Evolutionary conservation across 2,113 vertebrate genomes (phyloP), one percentile per base, ranked within the genome.

Genomic region (human): DNA sequence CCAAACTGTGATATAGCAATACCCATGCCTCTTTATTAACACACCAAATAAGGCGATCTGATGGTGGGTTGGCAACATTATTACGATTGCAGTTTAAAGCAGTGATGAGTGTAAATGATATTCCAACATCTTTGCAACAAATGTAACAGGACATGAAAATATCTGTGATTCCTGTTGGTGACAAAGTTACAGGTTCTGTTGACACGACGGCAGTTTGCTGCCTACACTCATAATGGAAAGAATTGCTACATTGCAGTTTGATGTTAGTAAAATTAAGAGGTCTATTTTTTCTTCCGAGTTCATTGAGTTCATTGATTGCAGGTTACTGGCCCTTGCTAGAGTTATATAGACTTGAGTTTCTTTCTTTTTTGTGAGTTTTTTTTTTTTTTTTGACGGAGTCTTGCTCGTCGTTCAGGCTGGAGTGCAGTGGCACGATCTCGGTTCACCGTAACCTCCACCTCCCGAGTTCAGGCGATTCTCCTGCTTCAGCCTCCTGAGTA

Each of bases 341-440:
- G 32, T 38, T 30, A 48, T 45, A 45, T 2, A 64, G 59, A 45
- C 5, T 59, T 17, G 25, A 22, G 52, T 38, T 38, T 38, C 38
- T 27, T 30, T 64, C 27, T 61, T 61, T 61, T 27, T 61, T 61
- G 59, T 61, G 59, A 4, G 1, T 9, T 59, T 25, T 61, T 61
- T 59, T 59, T 59, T 57, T 57, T 59, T 59, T 61, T 61, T 61
- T 61, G 59, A 27, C 25, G 25, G 25, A 61, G 25, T 61, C 59
- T 61, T 12, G 25, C 59, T 61, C 25, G 59, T 61, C 0, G 7
- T 23, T 3, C 25, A 61, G 59, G 59, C 25, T 61, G 59, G 59
- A 12, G 1, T 61, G 59, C 25, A 27, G 59, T 27, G 59, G 59
- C 4, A 0, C 0, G 25, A 12, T 27, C 59, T 61, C 4, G 4